Evolutionary conservation across 37 sponge, comb jelly and placozoan genomes (phyloP).

Genomic region (Halisarca cf. caerulea): DNA sequence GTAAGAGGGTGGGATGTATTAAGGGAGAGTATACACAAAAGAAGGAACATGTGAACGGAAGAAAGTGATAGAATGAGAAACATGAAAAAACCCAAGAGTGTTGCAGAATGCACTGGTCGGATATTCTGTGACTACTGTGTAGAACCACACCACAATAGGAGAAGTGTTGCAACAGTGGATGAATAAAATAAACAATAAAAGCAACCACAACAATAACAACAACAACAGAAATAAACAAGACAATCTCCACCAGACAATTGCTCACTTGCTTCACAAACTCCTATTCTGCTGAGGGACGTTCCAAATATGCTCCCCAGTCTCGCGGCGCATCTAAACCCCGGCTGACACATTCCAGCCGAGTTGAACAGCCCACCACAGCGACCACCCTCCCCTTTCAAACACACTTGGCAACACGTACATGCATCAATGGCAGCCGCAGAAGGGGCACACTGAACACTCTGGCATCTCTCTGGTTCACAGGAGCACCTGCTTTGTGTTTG

Average conservation of each 20-base stretch:
- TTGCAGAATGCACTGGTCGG: no score
- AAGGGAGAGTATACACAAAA: background rate
- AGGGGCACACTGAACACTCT: background rate
- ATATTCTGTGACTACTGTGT: no score
- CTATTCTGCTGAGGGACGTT: background rate
- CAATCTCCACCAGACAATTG: background rate
- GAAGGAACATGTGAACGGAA: no score
- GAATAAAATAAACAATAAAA: background rate
- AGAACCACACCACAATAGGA: no score
- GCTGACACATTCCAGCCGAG: conserved; percentile 12
- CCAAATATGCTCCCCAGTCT: conserved; percentile 44
- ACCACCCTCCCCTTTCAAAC: conserved; percentile 39
- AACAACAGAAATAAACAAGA: no score
- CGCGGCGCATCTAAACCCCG: conserved; percentile 35
- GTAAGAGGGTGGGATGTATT: background rate
- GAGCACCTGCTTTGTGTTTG: background rate
- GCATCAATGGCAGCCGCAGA: background rate
- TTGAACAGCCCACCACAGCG: conserved; percentile 41
- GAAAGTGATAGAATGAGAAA: no score
- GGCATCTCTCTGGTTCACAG: conserved; percentile 34
- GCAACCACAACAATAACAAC: background rate
- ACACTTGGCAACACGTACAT: conserved; percentile 52
- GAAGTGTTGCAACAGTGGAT: background rate
- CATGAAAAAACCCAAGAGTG: no score
- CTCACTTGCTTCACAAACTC: conserved; percentile 57